A percentile compares a stretch with the other conserved stretches of the same genome.
Conservation (phyloP, 2,888 invertebrate genomes). For the Isoperla grammatica region DNA sequence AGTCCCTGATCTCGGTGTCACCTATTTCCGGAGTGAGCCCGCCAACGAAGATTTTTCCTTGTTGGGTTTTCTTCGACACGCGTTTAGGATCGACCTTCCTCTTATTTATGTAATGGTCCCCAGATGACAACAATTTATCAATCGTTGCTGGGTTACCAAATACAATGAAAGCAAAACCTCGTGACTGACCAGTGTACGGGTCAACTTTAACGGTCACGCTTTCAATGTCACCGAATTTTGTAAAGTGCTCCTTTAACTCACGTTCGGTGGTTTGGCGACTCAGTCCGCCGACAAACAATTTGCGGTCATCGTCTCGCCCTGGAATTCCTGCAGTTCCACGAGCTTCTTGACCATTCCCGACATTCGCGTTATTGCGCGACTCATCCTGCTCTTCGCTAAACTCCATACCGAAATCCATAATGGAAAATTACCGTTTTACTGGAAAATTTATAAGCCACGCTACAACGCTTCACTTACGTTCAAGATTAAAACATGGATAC, state of each 20-base stretch:
- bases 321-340: constrained; percentile 39
- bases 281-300: constrained; percentile 60
- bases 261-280: constrained; percentile 56
- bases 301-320: constrained; percentile 50
- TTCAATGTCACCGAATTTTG: constrained; percentile 57
- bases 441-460: no score
- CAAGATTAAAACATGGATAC: no score
- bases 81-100: constrained; percentile 60
- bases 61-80: constrained; percentile 56
- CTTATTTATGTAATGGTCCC: constrained; percentile 56
- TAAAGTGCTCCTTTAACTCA: constrained; percentile 57
- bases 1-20: constrained; percentile 54
- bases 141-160: constrained; percentile 53
- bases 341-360: constrained; percentile 20
- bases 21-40: constrained; percentile 56
- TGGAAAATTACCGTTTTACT: no score
- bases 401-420: no score
- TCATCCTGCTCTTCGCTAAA: no score
- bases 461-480: no score
- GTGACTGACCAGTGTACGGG: constrained; percentile 54
- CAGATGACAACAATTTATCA: constrained; percentile 48
- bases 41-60: constrained; percentile 60
- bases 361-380: background rate
- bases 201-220: constrained; percentile 59
- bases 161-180: constrained; percentile 62